Evolutionary conservation across 2,113 vertebrate genomes (phyloP), one percentile per base, ranked within the genome.

Genomic region (Anhinga rufa): DNA sequence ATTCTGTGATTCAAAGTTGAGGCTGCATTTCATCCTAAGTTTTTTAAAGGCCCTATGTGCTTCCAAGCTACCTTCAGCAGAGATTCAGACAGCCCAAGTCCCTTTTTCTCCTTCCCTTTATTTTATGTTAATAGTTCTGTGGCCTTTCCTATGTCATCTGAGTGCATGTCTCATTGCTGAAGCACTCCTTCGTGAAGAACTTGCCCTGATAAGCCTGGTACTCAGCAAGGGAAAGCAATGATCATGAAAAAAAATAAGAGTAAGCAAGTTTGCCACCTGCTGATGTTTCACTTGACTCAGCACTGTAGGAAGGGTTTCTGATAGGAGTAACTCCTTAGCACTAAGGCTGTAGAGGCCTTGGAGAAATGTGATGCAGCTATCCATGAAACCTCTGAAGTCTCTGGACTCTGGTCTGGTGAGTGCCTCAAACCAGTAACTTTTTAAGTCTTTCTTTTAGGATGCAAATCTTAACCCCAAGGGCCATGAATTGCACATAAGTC

Each of bases 361-460:
- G 12, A 80, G 94, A 93, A 86, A 90, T 60, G 71, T 6, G 18
- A 22, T 48, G 58, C 66, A 71, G 75, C 71, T 82, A 54, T 70
- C 32, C 54, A 57, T 9, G 17, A 55, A 96, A 69, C 31, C 79
- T 89, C 72, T 52, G 88, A 94, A 90, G 78, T 60, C 70, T 65
- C 75, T 69, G 60, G 88, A 68, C 92, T 93, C 8, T 55, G 46
- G 69, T 24, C 44, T 46, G 17, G 46, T 31, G 78, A 88, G 54
- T 54, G 66, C 68, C 79, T 84, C 65, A 94, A 82, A 91, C 62
- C 62, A 92, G 88, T n/a, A 90, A 38, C 94, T 97, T 94, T 86
- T 97, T 88, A 86, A 97, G 79, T 64, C 55, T 95, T 85, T 75
- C 86, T 94, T 96, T 91, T 51, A 91, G 94, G 96, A 98, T 93